phyloP scores from a whole-genome alignment of 1,140 invertebrate genomes.

The Eubasilissa regina region DNA sequence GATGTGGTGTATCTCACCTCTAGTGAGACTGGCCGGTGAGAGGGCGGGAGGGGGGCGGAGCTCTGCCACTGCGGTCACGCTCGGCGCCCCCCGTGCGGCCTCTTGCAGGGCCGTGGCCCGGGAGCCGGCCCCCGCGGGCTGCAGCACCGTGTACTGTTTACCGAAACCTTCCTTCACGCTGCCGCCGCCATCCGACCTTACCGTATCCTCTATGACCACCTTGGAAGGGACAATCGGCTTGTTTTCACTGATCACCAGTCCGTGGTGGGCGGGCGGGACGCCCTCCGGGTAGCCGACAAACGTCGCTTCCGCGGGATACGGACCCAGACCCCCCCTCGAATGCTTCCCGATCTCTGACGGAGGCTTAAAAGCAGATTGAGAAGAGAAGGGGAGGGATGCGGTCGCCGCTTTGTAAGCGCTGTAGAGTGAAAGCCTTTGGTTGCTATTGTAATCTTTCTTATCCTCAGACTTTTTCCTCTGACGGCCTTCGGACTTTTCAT shows the following conservation, averaged over 20 bases:
- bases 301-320: conserved; percentile 76
- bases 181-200: conserved; percentile 61
- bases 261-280: conserved; percentile 61
- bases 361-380: conserved; percentile 83
- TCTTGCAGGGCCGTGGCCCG: conserved; percentile 85
- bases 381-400: conserved; percentile 75
- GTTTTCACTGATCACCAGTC: conserved; percentile 62
- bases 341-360: conserved; percentile 74
- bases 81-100: conserved; percentile 77
- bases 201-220: conserved; percentile 61
- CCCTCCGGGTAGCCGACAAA: conserved; percentile 73
- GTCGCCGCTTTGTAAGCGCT: conserved; percentile 73
- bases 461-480: conserved; percentile 69
- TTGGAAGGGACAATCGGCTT: conserved; percentile 57
- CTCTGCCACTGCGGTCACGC: conserved; percentile 77
- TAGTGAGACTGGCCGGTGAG: conserved; percentile 81
- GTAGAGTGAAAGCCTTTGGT: conserved; percentile 67
- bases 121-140: conserved; percentile 84
- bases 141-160: conserved; percentile 87
- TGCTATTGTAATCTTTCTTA: conserved; percentile 69
- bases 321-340: conserved; percentile 70
- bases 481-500: conserved; percentile 68
- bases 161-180: conserved; percentile 62
- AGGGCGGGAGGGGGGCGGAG: conserved; percentile 73
- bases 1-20: conserved; percentile 73